phyloP scores from a whole-genome alignment of 2,888 invertebrate genomes.

The Diplolepis rosae region DNA sequence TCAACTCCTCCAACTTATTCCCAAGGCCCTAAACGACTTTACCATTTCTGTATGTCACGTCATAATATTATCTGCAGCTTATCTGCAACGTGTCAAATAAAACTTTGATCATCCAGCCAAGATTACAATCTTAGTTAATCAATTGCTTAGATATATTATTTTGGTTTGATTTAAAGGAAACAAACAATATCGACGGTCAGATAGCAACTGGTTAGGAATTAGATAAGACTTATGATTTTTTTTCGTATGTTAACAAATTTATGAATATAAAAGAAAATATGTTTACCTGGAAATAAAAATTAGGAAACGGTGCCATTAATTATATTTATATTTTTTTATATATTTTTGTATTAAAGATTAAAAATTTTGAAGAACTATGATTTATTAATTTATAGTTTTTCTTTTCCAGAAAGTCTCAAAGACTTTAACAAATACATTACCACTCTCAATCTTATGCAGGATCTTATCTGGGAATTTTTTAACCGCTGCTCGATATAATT shows the following conservation, averaged over 20 bases:
- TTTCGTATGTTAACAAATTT: too few species aligned
- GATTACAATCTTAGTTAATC: slow-evolving; percentile 16
- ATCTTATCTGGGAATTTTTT: slow-evolving; percentile 22
- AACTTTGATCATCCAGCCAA: slow-evolving; percentile 14
- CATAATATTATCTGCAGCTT: not conserved
- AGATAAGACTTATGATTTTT: too few species aligned
- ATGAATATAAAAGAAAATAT: too few species aligned
- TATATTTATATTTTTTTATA: not conserved
- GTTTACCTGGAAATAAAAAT: too few species aligned
- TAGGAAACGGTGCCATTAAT: too few species aligned
- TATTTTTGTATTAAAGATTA: not conserved
- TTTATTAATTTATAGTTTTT: not conserved
- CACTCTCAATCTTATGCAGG: slow-evolving; percentile 13
- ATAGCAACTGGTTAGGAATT: not conserved
- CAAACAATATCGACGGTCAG: not conserved
- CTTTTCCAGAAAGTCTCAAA: slow-evolving; percentile 12
- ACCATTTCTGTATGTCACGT: not conserved
- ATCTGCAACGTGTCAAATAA: slow-evolving; percentile 4
- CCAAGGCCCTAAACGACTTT: slow-evolving; percentile 60
- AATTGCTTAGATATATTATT: not conserved
- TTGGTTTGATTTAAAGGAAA: not conserved
- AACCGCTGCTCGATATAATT: not conserved
- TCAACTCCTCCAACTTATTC: slow-evolving; percentile 86
- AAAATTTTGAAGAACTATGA: not conserved
- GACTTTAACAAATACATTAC: slow-evolving; percentile 4